phyloP scores from a whole-genome alignment of 2,113 vertebrate genomes.

The Potamarius usumacintae region DNA sequence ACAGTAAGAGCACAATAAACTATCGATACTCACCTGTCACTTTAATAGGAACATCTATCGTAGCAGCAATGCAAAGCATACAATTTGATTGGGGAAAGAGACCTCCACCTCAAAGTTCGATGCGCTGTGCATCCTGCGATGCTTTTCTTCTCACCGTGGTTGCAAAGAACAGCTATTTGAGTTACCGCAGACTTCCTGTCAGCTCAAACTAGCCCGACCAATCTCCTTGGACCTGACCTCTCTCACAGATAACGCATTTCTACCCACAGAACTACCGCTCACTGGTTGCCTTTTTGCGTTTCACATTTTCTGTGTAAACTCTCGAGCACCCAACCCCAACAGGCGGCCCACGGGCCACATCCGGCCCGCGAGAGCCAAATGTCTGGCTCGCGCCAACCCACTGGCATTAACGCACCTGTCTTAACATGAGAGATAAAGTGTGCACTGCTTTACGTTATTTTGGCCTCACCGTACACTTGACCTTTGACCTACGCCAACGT shows the following conservation, averaged over 20 bases:
- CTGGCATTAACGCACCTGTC: too few species aligned
- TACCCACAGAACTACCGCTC: neutral
- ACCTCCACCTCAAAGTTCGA: neutral
- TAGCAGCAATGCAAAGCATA: neutral
- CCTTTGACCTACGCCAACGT: too few species aligned
- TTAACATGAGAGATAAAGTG: too few species aligned
- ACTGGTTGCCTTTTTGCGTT: neutral
- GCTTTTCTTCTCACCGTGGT: neutral
- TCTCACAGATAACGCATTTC: neutral
- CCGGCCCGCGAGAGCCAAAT: too few species aligned
- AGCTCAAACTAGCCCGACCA: neutral
- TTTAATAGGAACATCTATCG: neutral
- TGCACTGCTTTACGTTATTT: too few species aligned
- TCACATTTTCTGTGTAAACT: neutral
- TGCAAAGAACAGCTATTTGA: neutral
- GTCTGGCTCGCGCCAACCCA: too few species aligned
- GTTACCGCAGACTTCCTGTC: neutral
- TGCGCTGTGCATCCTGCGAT: neutral
- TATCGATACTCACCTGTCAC: neutral
- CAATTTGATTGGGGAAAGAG: neutral
- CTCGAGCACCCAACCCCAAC: neutral
- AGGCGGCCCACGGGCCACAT: too few species aligned
- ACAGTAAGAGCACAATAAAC: neutral
- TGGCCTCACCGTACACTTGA: too few species aligned
- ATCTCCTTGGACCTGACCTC: neutral